Percentiles rank a stretch among this genome's conserved stretches.
phyloP scores from a whole-genome alignment of 1,140 invertebrate species.

The Hylaeus anthracinus region DNA sequence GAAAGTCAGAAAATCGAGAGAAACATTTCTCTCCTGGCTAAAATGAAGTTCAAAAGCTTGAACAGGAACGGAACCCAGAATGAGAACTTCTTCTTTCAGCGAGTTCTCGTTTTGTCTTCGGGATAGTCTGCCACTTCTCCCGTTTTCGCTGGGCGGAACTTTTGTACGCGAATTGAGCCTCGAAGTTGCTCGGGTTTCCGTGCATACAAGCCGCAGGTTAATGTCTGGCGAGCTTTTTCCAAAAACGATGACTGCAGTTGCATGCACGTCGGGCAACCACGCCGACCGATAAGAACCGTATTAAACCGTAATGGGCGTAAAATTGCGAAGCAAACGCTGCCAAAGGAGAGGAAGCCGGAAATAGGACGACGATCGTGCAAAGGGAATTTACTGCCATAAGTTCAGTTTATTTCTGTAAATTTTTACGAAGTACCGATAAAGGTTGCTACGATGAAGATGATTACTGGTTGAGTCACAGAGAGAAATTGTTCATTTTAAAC shows the following conservation, averaged over 20 bases:
- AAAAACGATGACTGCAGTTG: constrained; percentile 35
- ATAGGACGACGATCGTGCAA: neutral
- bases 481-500: too few relatives aligned
- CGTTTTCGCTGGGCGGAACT: constrained; percentile 14
- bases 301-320: constrained; percentile 54
- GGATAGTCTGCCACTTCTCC: neutral
- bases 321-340: constrained; percentile 31
- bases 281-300: constrained; percentile 23
- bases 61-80: neutral
- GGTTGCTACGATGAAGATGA: too few relatives aligned
- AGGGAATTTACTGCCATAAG: neutral
- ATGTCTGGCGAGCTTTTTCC: constrained; percentile 30
- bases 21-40: constrained; percentile 13
- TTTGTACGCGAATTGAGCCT: constrained; percentile 5
- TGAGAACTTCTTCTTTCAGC: constrained; percentile 6
- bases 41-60: constrained; percentile 34
- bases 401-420: neutral
- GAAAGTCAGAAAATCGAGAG: neutral
- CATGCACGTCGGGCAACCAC: constrained; percentile 13
- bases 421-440: neutral
- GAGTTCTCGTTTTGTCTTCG: constrained; percentile 35
- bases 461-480: too few relatives aligned
- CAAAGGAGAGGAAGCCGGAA: neutral
- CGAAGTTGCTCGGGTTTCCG: constrained; percentile 30
- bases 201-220: constrained; percentile 35